Percentiles rank a stretch among this genome's conserved stretches.
These are phyloP conservation scores for Cladopsammia gracilis DNA, from an alignment of 64 coral and sea anemone genomes.

Conservation along the genomic window DNA sequence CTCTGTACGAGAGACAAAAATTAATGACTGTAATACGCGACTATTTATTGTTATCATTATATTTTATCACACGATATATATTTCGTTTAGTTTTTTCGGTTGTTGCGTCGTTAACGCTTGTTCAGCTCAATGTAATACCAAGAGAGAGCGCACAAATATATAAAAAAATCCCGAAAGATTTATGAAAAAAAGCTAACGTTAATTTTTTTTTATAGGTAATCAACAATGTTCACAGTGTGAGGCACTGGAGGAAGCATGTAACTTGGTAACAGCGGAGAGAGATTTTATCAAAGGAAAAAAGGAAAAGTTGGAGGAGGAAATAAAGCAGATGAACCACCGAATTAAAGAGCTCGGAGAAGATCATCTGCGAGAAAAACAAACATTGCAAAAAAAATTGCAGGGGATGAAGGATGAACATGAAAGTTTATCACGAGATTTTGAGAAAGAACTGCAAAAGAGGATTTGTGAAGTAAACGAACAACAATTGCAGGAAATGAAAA, in stretches of 20 bases:
- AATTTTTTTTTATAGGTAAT: neutral
- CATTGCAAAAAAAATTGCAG: slow-evolving; percentile 21
- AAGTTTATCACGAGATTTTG: neutral
- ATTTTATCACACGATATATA: neutral
- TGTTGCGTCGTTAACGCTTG: too few species aligned
- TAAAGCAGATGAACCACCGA: neutral
- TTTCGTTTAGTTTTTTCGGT: too few species aligned
- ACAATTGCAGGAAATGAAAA: slow-evolving; percentile 17
- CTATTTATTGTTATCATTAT: neutral
- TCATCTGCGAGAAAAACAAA: slow-evolving; percentile 14
- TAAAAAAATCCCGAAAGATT: too few species aligned
- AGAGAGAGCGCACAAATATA: too few species aligned
- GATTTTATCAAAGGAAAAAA: slow-evolving; percentile 11
- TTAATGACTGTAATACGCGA: too few species aligned
- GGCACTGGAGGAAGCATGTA: neutral
- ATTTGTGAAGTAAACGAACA: slow-evolving; percentile 16
- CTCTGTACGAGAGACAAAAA: too few species aligned
- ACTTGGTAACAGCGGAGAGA: neutral
- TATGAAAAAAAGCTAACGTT: neutral
- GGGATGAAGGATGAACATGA: slow-evolving; percentile 24
- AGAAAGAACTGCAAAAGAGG: slow-evolving; percentile 31
- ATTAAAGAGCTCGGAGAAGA: slow-evolving; percentile 13
- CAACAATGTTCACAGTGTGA: neutral
- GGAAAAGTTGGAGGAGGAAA: neutral
- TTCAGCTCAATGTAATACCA: too few species aligned